Percentiles rank a stretch among this genome's conserved stretches.
Conservation (phyloP, 2,888 invertebrate genomes). For the Phengaris arion region DNA sequence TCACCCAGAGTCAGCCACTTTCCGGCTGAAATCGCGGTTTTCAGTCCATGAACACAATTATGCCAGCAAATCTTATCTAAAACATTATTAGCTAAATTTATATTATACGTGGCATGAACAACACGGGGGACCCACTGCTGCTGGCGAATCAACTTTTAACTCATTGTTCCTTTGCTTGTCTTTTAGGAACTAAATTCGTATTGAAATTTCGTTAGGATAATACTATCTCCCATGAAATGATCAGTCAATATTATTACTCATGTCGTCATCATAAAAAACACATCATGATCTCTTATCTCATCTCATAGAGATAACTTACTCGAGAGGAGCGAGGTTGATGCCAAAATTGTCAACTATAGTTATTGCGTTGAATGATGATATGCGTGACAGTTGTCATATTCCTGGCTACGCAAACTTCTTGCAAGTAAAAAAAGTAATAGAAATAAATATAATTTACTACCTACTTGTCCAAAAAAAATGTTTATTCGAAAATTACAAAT, state of each 20-base stretch:
- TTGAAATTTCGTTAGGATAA: neutral
- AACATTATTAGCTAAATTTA: constrained; percentile 76
- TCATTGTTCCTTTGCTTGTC: neutral
- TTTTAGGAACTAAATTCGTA: neutral
- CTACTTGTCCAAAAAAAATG: too few relatives aligned
- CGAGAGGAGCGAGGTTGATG: neutral
- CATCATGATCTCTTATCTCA: neutral
- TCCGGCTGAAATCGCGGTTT: constrained; percentile 42
- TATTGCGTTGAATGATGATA: too few relatives aligned
- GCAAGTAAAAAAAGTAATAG: too few relatives aligned
- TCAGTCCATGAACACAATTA: constrained; percentile 79
- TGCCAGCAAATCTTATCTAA: constrained; percentile 76
- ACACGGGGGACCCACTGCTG: constrained; percentile 61
- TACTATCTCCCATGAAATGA: neutral
- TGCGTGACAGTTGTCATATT: too few relatives aligned
- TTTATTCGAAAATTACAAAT: too few relatives aligned
- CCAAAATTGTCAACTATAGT: neutral
- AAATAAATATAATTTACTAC: too few relatives aligned
- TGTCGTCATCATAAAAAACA: neutral
- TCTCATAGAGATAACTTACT: neutral
- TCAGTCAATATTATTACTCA: neutral
- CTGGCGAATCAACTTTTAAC: constrained; percentile 31
- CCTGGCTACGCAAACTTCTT: too few relatives aligned
- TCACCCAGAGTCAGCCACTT: constrained; percentile 34
- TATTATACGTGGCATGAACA: constrained; percentile 75